Evolutionary conservation across 2,113 vertebrate genomes (phyloP).

Genomic region (Ahaetulla prasina): DNA sequence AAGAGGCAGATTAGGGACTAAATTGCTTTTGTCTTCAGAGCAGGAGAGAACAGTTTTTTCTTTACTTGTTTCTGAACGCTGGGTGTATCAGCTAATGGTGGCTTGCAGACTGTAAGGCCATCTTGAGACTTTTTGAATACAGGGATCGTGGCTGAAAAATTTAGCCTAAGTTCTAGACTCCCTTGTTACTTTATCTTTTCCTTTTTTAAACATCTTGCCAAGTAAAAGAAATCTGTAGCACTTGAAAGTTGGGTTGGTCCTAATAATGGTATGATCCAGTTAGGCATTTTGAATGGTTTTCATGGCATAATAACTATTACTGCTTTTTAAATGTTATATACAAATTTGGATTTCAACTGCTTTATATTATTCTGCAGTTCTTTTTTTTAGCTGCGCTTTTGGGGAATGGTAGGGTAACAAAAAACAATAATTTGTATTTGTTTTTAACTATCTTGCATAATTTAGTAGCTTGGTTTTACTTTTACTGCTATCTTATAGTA

Average conservation of each 20-base stretch:
- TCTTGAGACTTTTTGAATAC: background rate
- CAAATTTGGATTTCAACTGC: background rate
- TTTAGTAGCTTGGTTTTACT: background rate
- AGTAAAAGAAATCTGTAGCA: background rate
- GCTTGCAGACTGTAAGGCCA: background rate
- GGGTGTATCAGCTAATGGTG: background rate
- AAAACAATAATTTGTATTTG: background rate
- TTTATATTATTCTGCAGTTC: background rate
- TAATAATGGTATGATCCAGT: background rate
- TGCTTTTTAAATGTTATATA: background rate
- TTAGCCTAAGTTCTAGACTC: background rate
- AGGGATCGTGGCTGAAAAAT: background rate
- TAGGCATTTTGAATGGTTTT: background rate
- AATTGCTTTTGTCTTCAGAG: background rate
- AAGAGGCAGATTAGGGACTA: background rate
- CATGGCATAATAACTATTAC: background rate
- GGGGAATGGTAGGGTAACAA: background rate
- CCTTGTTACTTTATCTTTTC: background rate
- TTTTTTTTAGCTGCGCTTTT: background rate
- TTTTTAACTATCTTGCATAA: background rate
- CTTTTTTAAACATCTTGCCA: background rate
- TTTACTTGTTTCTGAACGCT: background rate
- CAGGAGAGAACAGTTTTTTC: background rate
- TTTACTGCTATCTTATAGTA: background rate
- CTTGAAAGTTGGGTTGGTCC: background rate